These are phyloP conservation scores for Actenoides hombroni DNA, from an alignment of 2,113 vertebrate genomes.

Conservation along the genomic window DNA sequence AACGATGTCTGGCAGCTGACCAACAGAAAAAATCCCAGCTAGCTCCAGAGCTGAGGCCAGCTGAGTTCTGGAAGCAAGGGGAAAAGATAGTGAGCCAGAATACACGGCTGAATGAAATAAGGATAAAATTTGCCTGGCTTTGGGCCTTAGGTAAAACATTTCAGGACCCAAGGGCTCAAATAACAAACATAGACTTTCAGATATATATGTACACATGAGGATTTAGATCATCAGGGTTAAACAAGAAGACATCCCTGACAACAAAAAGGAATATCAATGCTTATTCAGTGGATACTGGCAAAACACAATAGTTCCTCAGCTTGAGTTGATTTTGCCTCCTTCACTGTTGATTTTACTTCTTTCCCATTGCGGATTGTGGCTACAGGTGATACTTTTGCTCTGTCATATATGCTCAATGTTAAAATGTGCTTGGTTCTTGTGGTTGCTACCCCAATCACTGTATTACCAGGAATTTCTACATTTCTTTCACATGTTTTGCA, in stretches of 20 bases:
- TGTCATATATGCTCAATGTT: neutral
- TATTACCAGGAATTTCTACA: neutral
- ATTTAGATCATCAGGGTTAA: neutral
- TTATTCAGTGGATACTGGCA: neutral
- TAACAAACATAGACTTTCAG: neutral
- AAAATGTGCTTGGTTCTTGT: neutral
- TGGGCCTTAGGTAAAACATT: neutral
- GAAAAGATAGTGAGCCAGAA: neutral
- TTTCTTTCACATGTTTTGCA: neutral
- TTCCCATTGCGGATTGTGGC: neutral
- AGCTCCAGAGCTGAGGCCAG: neutral
- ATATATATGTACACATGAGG: neutral
- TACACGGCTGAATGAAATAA: neutral
- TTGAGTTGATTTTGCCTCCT: neutral
- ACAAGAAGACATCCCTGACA: neutral
- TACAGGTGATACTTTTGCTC: neutral
- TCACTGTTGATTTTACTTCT: neutral
- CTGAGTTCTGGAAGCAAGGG: neutral
- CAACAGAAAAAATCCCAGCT: neutral
- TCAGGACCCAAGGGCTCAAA: neutral
- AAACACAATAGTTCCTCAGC: neutral
- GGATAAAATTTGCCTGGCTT: neutral
- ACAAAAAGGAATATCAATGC: neutral
- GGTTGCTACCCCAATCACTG: neutral
- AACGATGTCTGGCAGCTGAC: neutral